phyloP scores from a whole-genome alignment of 1,140 invertebrate genomes.

The Caenorhabditis latens region DNA sequence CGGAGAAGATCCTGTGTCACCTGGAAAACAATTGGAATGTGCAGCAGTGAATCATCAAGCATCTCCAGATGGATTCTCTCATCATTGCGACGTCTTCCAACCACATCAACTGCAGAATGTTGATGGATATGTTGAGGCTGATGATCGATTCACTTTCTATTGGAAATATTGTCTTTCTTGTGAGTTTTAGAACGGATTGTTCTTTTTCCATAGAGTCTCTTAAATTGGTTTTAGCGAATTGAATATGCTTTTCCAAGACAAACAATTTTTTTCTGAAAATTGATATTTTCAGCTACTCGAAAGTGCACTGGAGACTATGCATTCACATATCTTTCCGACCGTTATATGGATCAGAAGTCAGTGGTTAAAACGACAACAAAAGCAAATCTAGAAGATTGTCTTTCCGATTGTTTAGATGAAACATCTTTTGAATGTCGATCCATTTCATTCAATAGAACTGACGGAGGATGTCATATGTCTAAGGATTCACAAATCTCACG shows the following conservation, averaged over 20 bases:
- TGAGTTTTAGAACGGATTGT: conserved; percentile 60
- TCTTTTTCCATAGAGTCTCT: neutral
- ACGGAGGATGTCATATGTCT: conserved; percentile 75
- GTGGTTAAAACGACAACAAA: conserved; percentile 64
- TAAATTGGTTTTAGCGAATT: too few relatives aligned
- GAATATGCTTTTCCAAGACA: too few relatives aligned
- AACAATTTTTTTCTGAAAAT: neutral
- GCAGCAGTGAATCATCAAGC: conserved; percentile 76
- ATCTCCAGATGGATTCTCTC: conserved; percentile 63
- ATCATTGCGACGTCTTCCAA: conserved; percentile 72
- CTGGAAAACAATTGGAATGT: conserved; percentile 66
- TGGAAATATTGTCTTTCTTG: conserved; percentile 78
- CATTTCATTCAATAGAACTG: conserved; percentile 76
- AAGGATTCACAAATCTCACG: conserved; percentile 77
- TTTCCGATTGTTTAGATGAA: conserved; percentile 76
- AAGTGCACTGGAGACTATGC: conserved; percentile 75
- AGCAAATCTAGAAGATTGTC: conserved; percentile 74
- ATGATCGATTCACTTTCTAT: conserved; percentile 78
- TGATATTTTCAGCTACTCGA: conserved; percentile 69
- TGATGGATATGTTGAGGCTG: conserved; percentile 77
- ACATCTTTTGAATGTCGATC: conserved; percentile 69
- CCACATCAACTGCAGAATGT: conserved; percentile 74
- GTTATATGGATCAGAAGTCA: conserved; percentile 73
- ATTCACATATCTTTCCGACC: conserved; percentile 77
- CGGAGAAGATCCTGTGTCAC: conserved; percentile 72